Evolutionary conservation across 2,888 invertebrate species (phyloP), one percentile per base, ranked within the genome.

Genomic region (Eupithecia centaureata): DNA sequence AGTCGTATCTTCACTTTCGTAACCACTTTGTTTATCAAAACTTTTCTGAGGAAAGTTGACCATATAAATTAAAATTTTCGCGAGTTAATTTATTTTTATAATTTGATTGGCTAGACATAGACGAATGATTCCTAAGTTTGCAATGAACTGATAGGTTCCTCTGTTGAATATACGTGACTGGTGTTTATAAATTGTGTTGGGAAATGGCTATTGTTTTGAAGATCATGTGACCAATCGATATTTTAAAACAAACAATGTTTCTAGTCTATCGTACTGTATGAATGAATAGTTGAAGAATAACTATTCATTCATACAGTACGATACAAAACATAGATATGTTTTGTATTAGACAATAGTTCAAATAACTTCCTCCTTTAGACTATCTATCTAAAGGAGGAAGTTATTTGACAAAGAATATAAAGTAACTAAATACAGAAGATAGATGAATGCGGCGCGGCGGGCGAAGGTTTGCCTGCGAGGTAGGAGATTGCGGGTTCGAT

Each of bases 231-330:
- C 54, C 54, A 56, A 56, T n/a, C 27, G 8, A 56, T 28, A 56
- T 56, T 52, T 47, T n/a, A 56, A 56, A 56, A 56, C 28, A 56
- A 56, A 56, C 54, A n/a, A 8, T 56, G 54, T 30, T 56, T 30
- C n/a, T n/a, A 47, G 28, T 54, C 5, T 27, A 12, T 28, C 13
- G 27, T 15, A 27, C 7, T 10, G 4, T 30, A 30, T 28, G 4
- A 56, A 30, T 28, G 30, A 30, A 30, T 28, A 13, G 38, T 5
- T 38, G 15, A 13, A 10, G n/a, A 15, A 28, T 52, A 15, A 25
- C 15, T 28, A 13, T 38, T 38, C 3, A 15, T n/a, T 38, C 38
- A 38, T 10, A 5, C 33, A 38, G 38, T 38, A n/a, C n/a, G n/a
- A n/a, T n/a, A n/a, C n/a, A n/a, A n/a, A n/a, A n/a, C n/a, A n/a